Percentiles rank a stretch among this genome's conserved stretches.
These are phyloP conservation scores for Pherbina coryleti DNA, from an alignment of 2,888 invertebrate genomes.

Conservation along the genomic window DNA sequence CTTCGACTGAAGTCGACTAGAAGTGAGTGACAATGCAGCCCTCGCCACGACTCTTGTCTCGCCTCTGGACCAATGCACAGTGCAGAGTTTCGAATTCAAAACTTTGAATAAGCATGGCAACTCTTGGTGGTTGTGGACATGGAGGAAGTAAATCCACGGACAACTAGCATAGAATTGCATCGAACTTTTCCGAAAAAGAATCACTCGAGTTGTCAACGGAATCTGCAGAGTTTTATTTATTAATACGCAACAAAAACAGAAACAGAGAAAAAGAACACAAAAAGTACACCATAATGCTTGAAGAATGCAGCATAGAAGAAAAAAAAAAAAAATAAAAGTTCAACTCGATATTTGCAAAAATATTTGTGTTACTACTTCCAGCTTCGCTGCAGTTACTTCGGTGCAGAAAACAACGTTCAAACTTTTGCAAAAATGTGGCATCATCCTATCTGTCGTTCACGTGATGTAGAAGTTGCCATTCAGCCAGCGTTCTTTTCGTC, in stretches of 20 bases:
- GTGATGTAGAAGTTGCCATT: not conserved
- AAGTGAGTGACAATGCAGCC: not conserved
- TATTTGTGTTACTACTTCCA: not conserved
- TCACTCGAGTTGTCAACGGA: conserved; percentile 24
- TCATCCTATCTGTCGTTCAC: not conserved
- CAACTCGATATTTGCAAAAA: conserved; percentile 1
- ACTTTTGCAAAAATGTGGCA: no score
- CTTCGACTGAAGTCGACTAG: not conserved
- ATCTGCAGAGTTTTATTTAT: conserved; percentile 4
- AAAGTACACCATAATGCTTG: not conserved
- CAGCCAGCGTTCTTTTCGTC: not conserved
- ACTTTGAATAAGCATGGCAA: not conserved
- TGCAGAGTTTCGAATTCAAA: not conserved
- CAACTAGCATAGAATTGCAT: not conserved
- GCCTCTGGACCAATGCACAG: not conserved
- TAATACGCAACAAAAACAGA: not conserved
- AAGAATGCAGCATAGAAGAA: not conserved
- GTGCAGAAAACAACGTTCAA: no score
- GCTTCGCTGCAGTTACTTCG: no score
- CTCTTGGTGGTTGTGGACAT: not conserved
- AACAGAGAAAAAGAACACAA: not conserved
- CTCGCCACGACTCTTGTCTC: not conserved
- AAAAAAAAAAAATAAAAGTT: not conserved
- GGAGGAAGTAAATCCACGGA: not conserved
- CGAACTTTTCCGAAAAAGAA: conserved; percentile 2